Evolutionary conservation across 2,888 invertebrate genomes (phyloP), one percentile per base, ranked within the genome.

Genomic region (Scaptomyza polygonia): DNA sequence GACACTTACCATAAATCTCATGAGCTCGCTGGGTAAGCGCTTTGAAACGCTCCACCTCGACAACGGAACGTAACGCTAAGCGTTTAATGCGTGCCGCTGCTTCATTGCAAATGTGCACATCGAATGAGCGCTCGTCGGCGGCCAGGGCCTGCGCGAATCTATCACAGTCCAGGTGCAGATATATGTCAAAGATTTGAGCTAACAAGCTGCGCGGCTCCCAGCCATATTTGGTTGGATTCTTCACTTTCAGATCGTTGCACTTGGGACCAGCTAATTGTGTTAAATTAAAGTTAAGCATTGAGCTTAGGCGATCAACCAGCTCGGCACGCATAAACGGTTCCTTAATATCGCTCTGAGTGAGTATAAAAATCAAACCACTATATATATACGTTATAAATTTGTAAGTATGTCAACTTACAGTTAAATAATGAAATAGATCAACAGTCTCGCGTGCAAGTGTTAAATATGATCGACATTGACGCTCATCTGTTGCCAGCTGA

Each of bases 281-380:
- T 75, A 99, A 93, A 93, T 99, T 99, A 92, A 98, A 99, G 92
- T 99, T 99, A 77, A 99, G 94, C 99, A 99, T 99, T 61, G 99
- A 98, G 57, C 99, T 98, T 61, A 99, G 94, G 55, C 98, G 93
- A 89, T 98, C 98, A 43, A 97, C 98, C 72, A 99, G 93, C 92
- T 98, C 98, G 1, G 98, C 96, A 69, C 97, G 94, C 82, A 98
- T 93, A 93, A 99, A 99, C 42, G 99, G 98, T 90, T 98, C 97
- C 88, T 96, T 96, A 79, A 99, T 98, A 89, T 98, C 96, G 84
- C 91, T 91, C 74, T 59, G 65, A 36, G 67, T 16, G 14, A 48
- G 5, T 11, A 32, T 2, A 49, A 51, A 4, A 21, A 6, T 29
- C 0, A n/a, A 9, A 0, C 21, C 7, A 16, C 8, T 12, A 34